Evolutionary conservation across 2,113 vertebrate genomes (phyloP), one percentile per base, ranked within the genome.

Genomic region (Sturnira hondurensis): DNA sequence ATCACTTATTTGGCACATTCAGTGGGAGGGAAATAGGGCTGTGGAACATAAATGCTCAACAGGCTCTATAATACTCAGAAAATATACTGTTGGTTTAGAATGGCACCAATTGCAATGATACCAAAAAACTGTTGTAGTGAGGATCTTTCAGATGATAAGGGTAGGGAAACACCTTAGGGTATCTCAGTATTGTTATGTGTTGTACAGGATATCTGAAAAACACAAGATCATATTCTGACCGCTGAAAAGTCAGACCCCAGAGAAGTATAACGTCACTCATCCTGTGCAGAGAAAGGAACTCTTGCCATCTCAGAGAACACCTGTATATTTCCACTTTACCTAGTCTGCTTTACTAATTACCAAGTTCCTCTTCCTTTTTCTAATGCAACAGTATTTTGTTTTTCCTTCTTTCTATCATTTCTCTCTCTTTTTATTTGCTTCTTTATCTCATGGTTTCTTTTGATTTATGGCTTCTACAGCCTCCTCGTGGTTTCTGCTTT

Each of bases 1-100:
- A 96, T 95, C 56, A 81, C 71, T 95, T 96, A 92, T 63, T 67
- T 50, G 89, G 78, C 31, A 28, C 61, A 65, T 89, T 31, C 78
- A 6, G 20, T 88, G 47, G 71, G 68, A 86, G n/a, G 22, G 36
- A 61, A 74, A 31, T 36, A 1, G 52, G 56, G 24, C 56, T 90
- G 8, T 65, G 41, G 33, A 70, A 45, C 0, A 82, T 81, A 89
- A 28, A 61, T 38, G n/a, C 31, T 94, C 41, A 16, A 15, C 14
- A 67, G 22, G 20, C 50, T 71, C 11, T 5, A 19, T 5, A 41
- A 45, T 67, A 83, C 54, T 85, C 54, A 14, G 63, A 68, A 88
- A 76, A 74, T 85, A 43, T 31, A 7, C 67, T 63, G 1, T n/a
- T 56, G 83, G 31, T 61, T 90, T 56, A 52, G 45, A 65, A 58